Evolutionary conservation across 2,113 vertebrate genomes (phyloP).

Genomic region (Lepisosteus oculatus): DNA sequence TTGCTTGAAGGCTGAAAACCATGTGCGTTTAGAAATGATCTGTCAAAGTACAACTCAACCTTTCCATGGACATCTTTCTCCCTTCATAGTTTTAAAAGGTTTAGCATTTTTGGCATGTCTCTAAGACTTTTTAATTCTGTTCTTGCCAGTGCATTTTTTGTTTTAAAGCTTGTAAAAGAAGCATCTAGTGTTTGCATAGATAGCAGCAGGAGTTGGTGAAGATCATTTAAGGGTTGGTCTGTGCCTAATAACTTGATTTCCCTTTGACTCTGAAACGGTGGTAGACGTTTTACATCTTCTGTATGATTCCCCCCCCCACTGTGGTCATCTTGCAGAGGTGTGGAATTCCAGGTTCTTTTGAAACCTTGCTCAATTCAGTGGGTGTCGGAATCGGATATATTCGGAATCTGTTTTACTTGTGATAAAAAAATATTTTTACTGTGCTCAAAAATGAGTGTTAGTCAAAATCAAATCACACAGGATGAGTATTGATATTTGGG

Average conservation of each 20-base stretch:
- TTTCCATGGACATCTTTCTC: background rate
- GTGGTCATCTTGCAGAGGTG: background rate
- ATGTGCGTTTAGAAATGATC: slow-evolving; percentile 26
- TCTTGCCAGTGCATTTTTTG: slow-evolving; percentile 13
- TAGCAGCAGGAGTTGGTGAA: slow-evolving; percentile 26
- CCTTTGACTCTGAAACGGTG: slow-evolving; percentile 13
- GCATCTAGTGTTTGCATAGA: slow-evolving; percentile 23
- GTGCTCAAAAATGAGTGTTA: background rate
- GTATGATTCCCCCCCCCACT: background rate
- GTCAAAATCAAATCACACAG: too few species aligned
- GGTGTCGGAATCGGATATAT: background rate
- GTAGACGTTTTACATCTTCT: background rate
- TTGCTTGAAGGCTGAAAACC: slow-evolving; percentile 15
- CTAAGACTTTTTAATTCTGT: slow-evolving; percentile 25
- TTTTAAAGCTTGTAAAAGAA: slow-evolving; percentile 32
- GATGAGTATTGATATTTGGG: background rate
- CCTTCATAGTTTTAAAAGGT: slow-evolving; percentile 27
- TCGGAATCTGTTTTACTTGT: background rate
- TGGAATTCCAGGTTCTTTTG: background rate
- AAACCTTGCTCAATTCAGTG: background rate
- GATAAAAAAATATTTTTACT: slow-evolving; percentile 1
- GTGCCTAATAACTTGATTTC: slow-evolving; percentile 24
- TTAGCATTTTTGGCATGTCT: slow-evolving; percentile 25
- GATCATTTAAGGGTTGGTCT: slow-evolving; percentile 17
- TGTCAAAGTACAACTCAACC: slow-evolving; percentile 42